Evolutionary conservation across 2,797 vertebrate genomes (phyloP), one percentile per base, ranked within the genome.

Genomic region (Mycteria americana): DNA sequence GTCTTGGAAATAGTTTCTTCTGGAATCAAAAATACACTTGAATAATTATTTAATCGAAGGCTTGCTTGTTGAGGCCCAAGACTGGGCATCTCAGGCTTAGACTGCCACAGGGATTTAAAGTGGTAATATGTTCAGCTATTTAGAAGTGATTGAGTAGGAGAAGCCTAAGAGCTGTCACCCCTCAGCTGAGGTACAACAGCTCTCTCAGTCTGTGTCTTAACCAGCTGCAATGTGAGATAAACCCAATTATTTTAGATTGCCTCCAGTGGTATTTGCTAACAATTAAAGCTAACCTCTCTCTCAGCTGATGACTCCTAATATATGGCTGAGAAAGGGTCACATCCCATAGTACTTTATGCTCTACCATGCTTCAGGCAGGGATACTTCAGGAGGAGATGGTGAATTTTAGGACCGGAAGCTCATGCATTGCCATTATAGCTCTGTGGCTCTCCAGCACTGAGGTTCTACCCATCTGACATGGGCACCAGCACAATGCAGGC

Each of bases 391-490:
- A 87, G 7, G 13, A 87, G 18, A 39, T 23, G 6, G 13, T 53
- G 27, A 50, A 39, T 54, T 89, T 65, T 69, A 56, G 60, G 41
- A 43, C 22, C 76, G 43, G 41, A 73, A 76, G n/a, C 13, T 59
- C 8, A 35, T 46, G 15, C 18, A 11, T 54, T 92, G 35, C 60
- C 31, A 13, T 67, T 67, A 37, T 7, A 37, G 23, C 1, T 0
- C 27, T 75, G 50, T 1, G 8, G 13, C 19, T 67, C 33, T 85
- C 23, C 37, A 69, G 18, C 11, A 39, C 51, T 31, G 48, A 73
- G 14, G 11, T 81, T 62, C 33, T 62, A 54, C 33, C 6, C 2
- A 2, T 41, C 48, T 0, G 0, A 5, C 1, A 4, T 31, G 4
- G 33, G 62, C n/a, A 37, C 18, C n/a, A 63, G 23, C 27, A 45